A percentile compares a stretch with the other conserved stretches of the same genome.
phyloP scores from a whole-genome alignment of 2,888 invertebrate species.

The Pollenia amentaria region DNA sequence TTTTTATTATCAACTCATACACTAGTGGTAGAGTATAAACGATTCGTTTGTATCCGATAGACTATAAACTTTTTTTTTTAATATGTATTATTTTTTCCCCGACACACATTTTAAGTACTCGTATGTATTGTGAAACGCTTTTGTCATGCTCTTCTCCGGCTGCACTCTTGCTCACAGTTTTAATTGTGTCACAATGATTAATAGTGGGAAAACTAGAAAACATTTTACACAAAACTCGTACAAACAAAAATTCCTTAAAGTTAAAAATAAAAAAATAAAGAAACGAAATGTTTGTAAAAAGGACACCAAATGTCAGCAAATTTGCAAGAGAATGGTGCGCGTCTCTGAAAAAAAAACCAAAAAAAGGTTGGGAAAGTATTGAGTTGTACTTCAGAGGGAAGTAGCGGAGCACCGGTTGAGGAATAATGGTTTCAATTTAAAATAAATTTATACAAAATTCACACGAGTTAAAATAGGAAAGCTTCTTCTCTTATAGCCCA shows the following conservation, averaged over 20 bases:
- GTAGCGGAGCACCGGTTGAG: not conserved
- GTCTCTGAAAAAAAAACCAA: not conserved
- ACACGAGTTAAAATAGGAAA: not conserved
- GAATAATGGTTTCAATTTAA: conserved; percentile 12
- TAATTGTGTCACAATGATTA: conserved; percentile 72
- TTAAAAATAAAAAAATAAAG: conserved; percentile 13
- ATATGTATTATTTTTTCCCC: not conserved
- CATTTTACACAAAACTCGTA: conserved; percentile 2
- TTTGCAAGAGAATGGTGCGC: conserved; percentile 57
- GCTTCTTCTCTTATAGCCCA: not conserved
- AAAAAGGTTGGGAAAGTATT: not conserved
- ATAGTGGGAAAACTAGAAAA: conserved; percentile 61
- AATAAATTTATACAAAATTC: conserved; percentile 1
- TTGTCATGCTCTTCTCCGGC: conserved; percentile 1
- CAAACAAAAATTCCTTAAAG: conserved; percentile 34
- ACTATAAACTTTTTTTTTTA: not conserved
- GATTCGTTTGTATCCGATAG: not conserved
- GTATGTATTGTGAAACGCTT: not conserved
- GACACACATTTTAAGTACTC: not conserved
- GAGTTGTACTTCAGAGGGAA: not conserved
- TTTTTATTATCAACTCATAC: no score
- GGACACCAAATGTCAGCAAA: conserved; percentile 69
- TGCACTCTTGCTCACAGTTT: conserved; percentile 36
- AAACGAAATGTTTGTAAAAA: conserved; percentile 39
- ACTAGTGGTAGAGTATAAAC: not conserved